Evolutionary conservation across 2,888 invertebrate species (phyloP).

Genomic region (Lycocerus yunnanus): DNA sequence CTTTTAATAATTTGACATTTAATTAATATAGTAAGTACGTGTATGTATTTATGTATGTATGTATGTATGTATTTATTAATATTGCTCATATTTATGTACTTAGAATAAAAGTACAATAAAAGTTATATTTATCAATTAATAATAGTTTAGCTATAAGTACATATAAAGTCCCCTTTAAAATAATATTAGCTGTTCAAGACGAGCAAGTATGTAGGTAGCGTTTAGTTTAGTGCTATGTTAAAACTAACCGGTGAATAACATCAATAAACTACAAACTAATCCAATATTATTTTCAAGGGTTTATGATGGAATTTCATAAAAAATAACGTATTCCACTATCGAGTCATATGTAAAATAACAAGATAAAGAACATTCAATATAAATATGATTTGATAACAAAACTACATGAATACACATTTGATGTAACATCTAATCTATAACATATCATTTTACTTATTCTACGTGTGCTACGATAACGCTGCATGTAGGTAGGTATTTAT

Average conservation of each 20-base stretch:
- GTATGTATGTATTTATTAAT: slow-evolving; percentile 40
- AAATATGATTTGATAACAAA: slow-evolving; percentile 44
- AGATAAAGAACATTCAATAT: slow-evolving; percentile 41
- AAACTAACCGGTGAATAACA: neutral
- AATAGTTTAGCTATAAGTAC: slow-evolving; percentile 6
- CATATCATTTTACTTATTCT: slow-evolving; percentile 31
- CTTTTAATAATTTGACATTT: slow-evolving; percentile 55
- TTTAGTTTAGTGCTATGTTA: slow-evolving; percentile 4
- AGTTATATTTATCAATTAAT: slow-evolving; percentile 12
- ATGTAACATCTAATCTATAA: slow-evolving; percentile 42
- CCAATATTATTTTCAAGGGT: slow-evolving; percentile 1
- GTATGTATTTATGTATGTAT: slow-evolving; percentile 3
- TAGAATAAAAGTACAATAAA: slow-evolving; percentile 22
- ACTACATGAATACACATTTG: slow-evolving; percentile 44
- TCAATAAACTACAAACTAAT: neutral
- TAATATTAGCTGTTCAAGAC: neutral
- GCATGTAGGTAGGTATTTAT: slow-evolving; percentile 40
- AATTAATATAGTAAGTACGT: slow-evolving; percentile 40
- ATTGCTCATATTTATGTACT: slow-evolving; percentile 49
- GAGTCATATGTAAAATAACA: slow-evolving; percentile 39
- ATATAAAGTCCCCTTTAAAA: slow-evolving; percentile 1
- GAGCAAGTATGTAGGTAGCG: neutral
- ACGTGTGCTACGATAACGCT: slow-evolving; percentile 46
- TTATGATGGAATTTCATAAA: slow-evolving; percentile 38
- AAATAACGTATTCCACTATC: slow-evolving; percentile 36